Conservation (phyloP, 2,797 vertebrate species). For the Potorous gilbertii region DNA sequence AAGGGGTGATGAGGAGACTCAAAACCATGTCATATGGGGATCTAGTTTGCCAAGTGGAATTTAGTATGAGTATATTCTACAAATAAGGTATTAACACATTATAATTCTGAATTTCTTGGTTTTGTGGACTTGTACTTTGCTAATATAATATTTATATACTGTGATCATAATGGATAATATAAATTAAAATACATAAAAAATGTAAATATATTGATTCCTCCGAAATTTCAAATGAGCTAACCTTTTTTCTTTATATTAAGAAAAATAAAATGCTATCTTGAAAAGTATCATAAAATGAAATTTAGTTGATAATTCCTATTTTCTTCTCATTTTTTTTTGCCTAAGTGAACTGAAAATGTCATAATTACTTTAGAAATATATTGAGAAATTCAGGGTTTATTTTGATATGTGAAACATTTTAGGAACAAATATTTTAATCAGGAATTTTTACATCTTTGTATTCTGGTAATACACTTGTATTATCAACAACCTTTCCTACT, state of each 20-base stretch:
- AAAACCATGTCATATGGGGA: background rate
- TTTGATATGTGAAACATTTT: constrained; percentile 1
- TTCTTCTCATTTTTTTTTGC: background rate
- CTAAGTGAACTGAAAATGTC: background rate
- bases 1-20: background rate
- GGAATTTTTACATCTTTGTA: background rate
- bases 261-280: constrained; percentile 9
- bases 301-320: background rate
- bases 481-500: background rate
- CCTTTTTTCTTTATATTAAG: background rate
- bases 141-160: constrained; percentile 14
- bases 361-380: background rate
- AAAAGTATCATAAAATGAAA: constrained; percentile 18
- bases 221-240: background rate
- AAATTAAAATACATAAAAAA: background rate
- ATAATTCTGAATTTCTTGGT: background rate
- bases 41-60: background rate
- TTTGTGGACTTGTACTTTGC: background rate
- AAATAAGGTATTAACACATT: background rate
- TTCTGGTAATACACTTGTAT: background rate
- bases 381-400: constrained; percentile 9
- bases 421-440: background rate
- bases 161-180: background rate
- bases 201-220: background rate
- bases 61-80: background rate